These are phyloP conservation scores for Todiramphus chloris DNA, from an alignment of 2,113 vertebrate genomes.

Conservation along the genomic window DNA sequence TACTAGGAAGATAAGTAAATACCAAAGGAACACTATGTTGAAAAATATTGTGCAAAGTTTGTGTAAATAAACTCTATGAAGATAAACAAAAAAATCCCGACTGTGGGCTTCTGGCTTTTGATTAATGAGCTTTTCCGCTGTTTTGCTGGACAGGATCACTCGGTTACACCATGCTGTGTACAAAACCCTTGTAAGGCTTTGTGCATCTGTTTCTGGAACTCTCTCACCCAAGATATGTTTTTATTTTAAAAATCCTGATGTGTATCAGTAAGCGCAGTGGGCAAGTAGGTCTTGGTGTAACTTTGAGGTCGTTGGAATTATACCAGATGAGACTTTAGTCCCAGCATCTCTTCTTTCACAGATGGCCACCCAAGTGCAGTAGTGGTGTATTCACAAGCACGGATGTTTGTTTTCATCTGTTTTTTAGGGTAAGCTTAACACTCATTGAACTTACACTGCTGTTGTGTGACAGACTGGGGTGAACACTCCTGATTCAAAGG, in stretches of 20 bases:
- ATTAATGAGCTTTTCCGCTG: conserved; percentile 31
- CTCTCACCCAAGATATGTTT: conserved; percentile 38
- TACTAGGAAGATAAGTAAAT: conserved; percentile 46
- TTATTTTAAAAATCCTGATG: conserved; percentile 28
- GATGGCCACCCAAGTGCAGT: conserved; percentile 30
- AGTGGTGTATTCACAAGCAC: background rate
- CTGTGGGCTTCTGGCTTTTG: conserved; percentile 5
- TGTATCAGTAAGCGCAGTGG: conserved; percentile 27
- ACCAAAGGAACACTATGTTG: conserved; percentile 15
- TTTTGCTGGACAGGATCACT: conserved; percentile 41
- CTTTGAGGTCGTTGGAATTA: conserved; percentile 8
- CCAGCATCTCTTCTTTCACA: background rate
- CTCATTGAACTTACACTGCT: background rate
- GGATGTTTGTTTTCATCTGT: background rate
- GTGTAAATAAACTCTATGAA: conserved; percentile 40
- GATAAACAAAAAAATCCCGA: conserved; percentile 31
- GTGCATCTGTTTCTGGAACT: conserved; percentile 50
- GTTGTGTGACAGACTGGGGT: background rate
- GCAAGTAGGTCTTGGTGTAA: background rate
- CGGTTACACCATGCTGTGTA: background rate
- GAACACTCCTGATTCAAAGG: background rate
- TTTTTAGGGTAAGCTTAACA: background rate
- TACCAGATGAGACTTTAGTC: background rate
- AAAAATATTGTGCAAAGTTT: conserved; percentile 59
- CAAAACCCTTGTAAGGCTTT: background rate